These are phyloP conservation scores for Poeciliopsis presidionis DNA, from an alignment of 2,797 vertebrate genomes.

Conservation along the genomic window DNA sequence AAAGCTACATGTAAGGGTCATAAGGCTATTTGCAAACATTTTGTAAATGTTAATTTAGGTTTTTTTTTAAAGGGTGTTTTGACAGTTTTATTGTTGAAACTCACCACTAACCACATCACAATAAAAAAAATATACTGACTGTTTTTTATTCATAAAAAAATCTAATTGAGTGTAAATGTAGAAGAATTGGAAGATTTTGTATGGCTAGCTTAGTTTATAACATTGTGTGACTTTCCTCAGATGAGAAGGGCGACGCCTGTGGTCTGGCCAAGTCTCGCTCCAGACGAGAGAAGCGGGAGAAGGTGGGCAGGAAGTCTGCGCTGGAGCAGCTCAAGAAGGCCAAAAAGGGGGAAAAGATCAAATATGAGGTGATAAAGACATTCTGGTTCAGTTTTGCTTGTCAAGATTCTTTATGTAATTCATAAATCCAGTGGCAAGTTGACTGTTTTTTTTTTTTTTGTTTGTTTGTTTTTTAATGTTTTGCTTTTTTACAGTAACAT, in stretches of 20 bases:
- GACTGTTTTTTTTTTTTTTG: neutral
- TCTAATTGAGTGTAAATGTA: neutral
- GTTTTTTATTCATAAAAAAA: no score
- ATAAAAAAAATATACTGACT: neutral
- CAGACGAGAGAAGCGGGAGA: constrained; percentile 90
- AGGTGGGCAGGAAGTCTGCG: constrained; percentile 89
- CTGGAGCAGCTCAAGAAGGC: constrained; percentile 92
- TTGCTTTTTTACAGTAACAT: neutral
- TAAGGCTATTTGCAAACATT: neutral
- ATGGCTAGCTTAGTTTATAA: no score
- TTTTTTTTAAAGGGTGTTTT: neutral
- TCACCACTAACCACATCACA: neutral
- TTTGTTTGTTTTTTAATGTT: no score
- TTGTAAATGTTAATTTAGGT: no score
- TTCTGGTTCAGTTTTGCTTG: neutral
- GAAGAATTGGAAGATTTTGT: neutral
- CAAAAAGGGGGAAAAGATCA: constrained; percentile 93
- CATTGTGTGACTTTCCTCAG: constrained; percentile 28
- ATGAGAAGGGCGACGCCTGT: constrained; percentile 58
- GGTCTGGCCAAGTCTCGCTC: constrained; percentile 86
- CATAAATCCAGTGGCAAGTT: neutral
- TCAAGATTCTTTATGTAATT: neutral
- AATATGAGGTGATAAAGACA: constrained; percentile 88
- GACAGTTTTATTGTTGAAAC: neutral
- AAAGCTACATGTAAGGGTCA: neutral